Conservation (phyloP, 30 jellyfish, hydroid and myxozoan species). For the Aurelia sp. region DNA sequence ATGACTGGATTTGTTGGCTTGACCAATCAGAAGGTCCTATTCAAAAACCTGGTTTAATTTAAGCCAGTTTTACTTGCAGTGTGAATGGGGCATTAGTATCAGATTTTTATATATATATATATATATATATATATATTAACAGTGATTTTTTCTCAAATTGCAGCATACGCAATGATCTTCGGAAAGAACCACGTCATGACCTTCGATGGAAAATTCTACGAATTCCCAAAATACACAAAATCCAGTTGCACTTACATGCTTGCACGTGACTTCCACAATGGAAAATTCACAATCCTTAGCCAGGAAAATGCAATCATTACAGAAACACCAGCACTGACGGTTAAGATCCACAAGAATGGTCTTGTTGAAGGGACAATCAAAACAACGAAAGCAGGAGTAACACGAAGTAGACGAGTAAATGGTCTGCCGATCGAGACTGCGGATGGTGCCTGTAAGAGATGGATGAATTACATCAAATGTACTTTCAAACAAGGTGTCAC, state of each 20-base stretch:
- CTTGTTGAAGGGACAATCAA: slow-evolving; percentile 35
- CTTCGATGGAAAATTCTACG: slow-evolving; percentile 87
- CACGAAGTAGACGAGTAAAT: slow-evolving; percentile 23
- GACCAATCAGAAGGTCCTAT: too few species aligned
- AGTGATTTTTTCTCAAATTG: not conserved
- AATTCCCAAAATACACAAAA: slow-evolving; percentile 63
- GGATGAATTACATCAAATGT: slow-evolving; percentile 64
- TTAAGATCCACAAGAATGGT: slow-evolving; percentile 58
- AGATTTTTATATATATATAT: too few species aligned
- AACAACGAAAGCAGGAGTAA: slow-evolving; percentile 42
- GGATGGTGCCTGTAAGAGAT: slow-evolving; percentile 68
- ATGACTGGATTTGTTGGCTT: too few species aligned
- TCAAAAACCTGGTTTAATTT: too few species aligned
- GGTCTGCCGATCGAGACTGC: slow-evolving; percentile 93
- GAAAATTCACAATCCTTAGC: slow-evolving; percentile 84
- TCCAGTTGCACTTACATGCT: slow-evolving; percentile 85
- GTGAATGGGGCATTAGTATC: too few species aligned
- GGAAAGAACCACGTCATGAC: slow-evolving; percentile 93
- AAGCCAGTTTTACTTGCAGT: too few species aligned
- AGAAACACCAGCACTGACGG: slow-evolving; percentile 82
- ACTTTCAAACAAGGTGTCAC: slow-evolving; percentile 72
- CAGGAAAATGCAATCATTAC: slow-evolving; percentile 76
- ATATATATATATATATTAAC: not conserved
- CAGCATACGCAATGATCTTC: slow-evolving; percentile 90
- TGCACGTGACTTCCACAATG: slow-evolving; percentile 83